Percentiles rank a stretch among this genome's conserved stretches.
These are phyloP conservation scores for Dicyrtomina minuta DNA, from an alignment of 2,888 invertebrate species.

Conservation along the genomic window DNA sequence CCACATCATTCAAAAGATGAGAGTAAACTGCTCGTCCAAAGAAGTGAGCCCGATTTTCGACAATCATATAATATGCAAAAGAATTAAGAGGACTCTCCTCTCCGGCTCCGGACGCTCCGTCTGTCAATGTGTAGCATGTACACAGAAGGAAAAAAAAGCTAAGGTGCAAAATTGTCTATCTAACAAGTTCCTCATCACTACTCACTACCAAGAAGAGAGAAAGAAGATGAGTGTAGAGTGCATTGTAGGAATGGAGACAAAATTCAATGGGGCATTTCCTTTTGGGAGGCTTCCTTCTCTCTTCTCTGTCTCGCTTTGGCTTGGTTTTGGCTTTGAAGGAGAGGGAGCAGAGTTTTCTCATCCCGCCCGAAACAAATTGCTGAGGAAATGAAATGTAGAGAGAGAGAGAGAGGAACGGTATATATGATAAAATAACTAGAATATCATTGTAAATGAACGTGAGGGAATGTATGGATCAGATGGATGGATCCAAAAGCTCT, in stretches of 20 bases:
- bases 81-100: no score
- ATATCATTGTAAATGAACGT: constrained; percentile 11
- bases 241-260: no score
- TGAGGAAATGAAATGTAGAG: constrained; percentile 17
- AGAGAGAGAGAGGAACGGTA: no score
- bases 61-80: no score
- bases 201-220: no score
- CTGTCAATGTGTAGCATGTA: no score
- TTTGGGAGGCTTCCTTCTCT: constrained; percentile 12
- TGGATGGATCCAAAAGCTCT: no score
- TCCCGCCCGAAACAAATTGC: background rate
- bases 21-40: constrained; percentile 7
- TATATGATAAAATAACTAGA: constrained; percentile 4
- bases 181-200: background rate
- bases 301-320: no score
- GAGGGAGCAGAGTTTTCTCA: background rate
- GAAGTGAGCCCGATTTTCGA: background rate
- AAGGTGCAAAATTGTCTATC: no score
- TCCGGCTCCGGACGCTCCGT: no score
- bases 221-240: constrained; percentile 18
- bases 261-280: constrained; percentile 32
- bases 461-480: background rate
- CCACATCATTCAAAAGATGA: constrained; percentile 26
- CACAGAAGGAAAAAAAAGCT: no score
- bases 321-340: no score